Base-by-base conservation (phyloP, 2,888 invertebrate species). In the Boloria selene region DNA sequence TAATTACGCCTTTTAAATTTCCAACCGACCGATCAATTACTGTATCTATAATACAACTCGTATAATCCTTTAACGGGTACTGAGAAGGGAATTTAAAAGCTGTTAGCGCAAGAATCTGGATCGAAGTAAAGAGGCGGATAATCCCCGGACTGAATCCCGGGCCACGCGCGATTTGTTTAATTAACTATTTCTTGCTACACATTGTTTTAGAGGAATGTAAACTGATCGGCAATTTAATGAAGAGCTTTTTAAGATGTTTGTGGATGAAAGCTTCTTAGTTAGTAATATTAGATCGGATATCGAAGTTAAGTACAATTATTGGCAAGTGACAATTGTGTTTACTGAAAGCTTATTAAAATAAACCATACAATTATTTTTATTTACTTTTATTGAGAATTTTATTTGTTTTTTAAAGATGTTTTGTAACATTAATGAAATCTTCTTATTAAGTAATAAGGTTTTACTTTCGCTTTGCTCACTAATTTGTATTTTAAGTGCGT, bases 161-260 rank as follows among this genome's bases (percentile, higher is more conserved):
- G 74, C 75, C 82, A 81, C 80, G 83, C 82, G 80, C 80, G 82
- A 72, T 78, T 75, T 77, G 77, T 80, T 80, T 82, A 81, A 83
- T 81, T 79, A 82, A 77, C 77, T 76, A 74, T 77, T 75, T 74
- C 73, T 68, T 69, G 61, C 64, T 61, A 51, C 18, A 62, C 70
- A 72, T 70, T 73, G 76, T 76, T 73, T 73, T 60, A 65, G 65
- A 51, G 69, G 69, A 69, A 64, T 64, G 62, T 59, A 59, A 64
- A 59, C 58, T 59, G 59, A 59, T 59, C 59, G 49, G 49, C 14
- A 47, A 50, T 63, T 59, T 50, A 44, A 44, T 51, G 50, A 44
- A 47, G n/a, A 49, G 49, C 49, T 59, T 50, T 49, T 47, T 49
- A 14, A 49, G 49, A 59, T 59, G 7, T 38, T 47, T 50, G 59